Evolutionary conservation across 1,140 invertebrate genomes (phyloP).

Genomic region (Leptonema lineaticorne): DNA sequence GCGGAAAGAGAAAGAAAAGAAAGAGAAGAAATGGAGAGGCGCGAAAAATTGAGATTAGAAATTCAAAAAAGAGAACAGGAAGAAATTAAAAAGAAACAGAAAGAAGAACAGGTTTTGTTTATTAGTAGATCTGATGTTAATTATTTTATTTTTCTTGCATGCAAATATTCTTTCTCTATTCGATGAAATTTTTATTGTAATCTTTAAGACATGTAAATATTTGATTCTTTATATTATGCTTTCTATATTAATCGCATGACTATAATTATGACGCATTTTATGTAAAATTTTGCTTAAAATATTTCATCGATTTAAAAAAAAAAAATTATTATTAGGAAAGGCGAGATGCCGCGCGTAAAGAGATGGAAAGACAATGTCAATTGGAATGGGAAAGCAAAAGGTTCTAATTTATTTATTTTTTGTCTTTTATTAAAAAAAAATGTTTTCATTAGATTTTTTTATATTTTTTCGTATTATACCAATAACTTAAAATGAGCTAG

Average conservation of each 20-base stretch:
- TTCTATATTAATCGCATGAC: neutral
- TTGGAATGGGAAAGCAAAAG: constrained; percentile 96
- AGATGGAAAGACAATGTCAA: constrained; percentile 93
- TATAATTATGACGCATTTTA: neutral
- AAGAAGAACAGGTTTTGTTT: constrained; percentile 52
- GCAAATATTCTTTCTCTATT: neutral
- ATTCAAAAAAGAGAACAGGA: constrained; percentile 65
- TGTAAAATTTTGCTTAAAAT: neutral
- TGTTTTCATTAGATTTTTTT: neutral
- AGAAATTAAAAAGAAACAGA: constrained; percentile 58
- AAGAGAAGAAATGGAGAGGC: constrained; percentile 81
- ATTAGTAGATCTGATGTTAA: neutral
- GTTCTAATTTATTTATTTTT: constrained; percentile 23
- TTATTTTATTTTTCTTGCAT: neutral
- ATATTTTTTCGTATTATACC: neutral
- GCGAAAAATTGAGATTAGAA: constrained; percentile 72
- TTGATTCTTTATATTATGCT: too few species aligned
- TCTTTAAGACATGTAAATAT: neutral
- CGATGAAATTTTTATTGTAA: too few species aligned
- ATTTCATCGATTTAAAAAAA: neutral
- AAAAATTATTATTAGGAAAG: constrained; percentile 56
- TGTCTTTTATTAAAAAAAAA: neutral
- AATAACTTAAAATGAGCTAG: too few species aligned
- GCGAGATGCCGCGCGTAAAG: constrained; percentile 58
- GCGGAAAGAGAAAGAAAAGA: constrained; percentile 92